phyloP scores from a whole-genome alignment of 2,113 vertebrate species.

The Bucco capensis region DNA sequence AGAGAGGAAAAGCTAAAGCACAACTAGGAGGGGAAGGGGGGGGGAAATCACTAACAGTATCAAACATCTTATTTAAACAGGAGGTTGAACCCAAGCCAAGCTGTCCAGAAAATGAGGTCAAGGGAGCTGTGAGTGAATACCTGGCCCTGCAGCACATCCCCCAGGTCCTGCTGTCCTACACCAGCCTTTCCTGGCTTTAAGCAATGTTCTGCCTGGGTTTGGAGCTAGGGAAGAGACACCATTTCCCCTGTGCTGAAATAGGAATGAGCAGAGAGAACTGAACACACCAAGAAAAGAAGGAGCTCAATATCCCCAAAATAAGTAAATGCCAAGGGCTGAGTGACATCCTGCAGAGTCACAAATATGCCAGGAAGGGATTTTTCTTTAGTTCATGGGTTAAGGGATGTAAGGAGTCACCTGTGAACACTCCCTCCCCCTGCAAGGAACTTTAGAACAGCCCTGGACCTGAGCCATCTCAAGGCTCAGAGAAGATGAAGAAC shows the following conservation, averaged over 20 bases:
- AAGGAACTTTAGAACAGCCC: too few species aligned
- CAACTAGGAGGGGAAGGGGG: rapidly evolving
- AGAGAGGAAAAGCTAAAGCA: not conserved
- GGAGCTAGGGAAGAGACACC: not conserved
- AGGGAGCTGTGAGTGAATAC: not conserved
- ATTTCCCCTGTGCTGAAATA: not conserved
- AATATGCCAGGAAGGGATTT: not conserved
- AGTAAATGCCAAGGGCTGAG: not conserved
- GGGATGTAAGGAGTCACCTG: not conserved
- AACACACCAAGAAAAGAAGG: not conserved
- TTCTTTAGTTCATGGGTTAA: too few species aligned
- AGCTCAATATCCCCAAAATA: rapidly evolving
- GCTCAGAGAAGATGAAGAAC: not conserved
- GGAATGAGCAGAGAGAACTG: not conserved
- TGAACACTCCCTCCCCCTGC: not conserved
- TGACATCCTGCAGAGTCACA: rapidly evolving
- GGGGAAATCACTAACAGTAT: not conserved
- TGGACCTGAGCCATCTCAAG: too few species aligned
- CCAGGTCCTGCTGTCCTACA: not conserved
- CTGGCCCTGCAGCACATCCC: not conserved
- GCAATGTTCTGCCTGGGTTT: rapidly evolving
- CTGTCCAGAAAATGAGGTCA: not conserved
- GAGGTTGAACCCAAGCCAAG: not conserved
- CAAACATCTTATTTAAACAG: not conserved
- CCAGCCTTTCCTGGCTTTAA: rapidly evolving